phyloP scores from a whole-genome alignment of 2,888 invertebrate genomes.

The Desoria tigrina region DNA sequence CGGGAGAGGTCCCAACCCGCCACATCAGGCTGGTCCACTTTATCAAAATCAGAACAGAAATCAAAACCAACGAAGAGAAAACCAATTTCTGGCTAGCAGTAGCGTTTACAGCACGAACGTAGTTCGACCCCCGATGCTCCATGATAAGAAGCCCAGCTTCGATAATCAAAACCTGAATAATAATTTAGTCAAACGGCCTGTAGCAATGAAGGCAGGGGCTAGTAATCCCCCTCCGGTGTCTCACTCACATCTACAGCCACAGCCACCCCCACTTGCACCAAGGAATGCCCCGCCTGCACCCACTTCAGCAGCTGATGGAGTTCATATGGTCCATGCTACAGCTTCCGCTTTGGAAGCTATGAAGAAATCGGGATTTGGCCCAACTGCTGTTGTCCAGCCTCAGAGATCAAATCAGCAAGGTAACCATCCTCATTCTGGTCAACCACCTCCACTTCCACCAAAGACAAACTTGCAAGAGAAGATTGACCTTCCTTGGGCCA shows the following conservation, averaged over 20 bases:
- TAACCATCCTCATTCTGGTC: conserved; percentile 25
- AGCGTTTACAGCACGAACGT: conserved; percentile 14
- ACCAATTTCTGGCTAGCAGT: conserved; percentile 13
- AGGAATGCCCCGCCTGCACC: conserved; percentile 6
- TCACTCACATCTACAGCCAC: not conserved
- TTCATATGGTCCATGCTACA: conserved; percentile 53
- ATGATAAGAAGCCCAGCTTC: conserved; percentile 1
- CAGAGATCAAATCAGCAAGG: conserved; percentile 19
- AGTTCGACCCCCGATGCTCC: not conserved
- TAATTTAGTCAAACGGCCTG: conserved; percentile 4
- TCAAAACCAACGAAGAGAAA: not conserved
- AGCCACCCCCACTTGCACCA: conserved; percentile 1
- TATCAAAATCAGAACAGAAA: not conserved
- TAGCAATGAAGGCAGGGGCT: not conserved
- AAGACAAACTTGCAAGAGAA: conserved; percentile 28
- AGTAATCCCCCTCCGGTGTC: not conserved
- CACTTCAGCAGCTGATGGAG: conserved; percentile 37
- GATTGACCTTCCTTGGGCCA: conserved; percentile 47
- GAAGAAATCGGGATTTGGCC: conserved; percentile 37
- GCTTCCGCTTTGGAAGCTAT: conserved; percentile 51
- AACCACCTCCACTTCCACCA: conserved; percentile 23
- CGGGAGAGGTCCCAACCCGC: not conserved
- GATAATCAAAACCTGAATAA: not conserved
- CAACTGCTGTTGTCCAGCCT: conserved; percentile 23
- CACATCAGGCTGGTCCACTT: not conserved